Evolutionary conservation across 2,113 vertebrate species (phyloP), one percentile per base, ranked within the genome.

Genomic region (Centropus bengalensis): DNA sequence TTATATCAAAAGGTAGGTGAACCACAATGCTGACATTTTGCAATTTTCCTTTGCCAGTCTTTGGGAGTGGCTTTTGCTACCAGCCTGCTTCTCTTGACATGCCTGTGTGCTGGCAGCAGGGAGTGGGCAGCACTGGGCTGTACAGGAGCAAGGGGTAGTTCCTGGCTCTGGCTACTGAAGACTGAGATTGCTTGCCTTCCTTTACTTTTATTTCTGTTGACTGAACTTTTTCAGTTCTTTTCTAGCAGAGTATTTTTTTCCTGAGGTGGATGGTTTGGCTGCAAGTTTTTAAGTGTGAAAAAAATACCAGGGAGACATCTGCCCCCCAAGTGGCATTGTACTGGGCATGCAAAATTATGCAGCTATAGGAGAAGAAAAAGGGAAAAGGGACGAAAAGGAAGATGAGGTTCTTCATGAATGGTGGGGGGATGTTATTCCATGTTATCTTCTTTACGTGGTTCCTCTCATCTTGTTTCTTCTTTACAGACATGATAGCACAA

Each of bases 251-350:
- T 49, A 26, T 63, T 82, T 87, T 14, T 86, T 79, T 89, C 22
- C 49, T 58, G 58, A 73, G n/a, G 16, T 45, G 42, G n/a, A 21
- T 82, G 27, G 67, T 88, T 86, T 54, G 22, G 5, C 27, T 88
- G 40, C 47, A 10, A 11, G 20, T 30, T 86, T 91, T 68, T 38
- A 58, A 71, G 38, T 16, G 15, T 45, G 45, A 32, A 66, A 75
- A 73, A 83, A 83, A 17, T 14, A 45, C 16, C 8, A 6, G 28
- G 36, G 60, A 84, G 14, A 13, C 40, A 32, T n/a, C 21, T 27
- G 6, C 12, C 22, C 33, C 14, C n/a, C 32, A 44, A 66, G 36
- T 32, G 40, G 38, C 11, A 13, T 71, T 75, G 38, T 0, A 0
- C 6, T 75, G 18, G 33, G 47, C 68, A 52, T 52, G 22, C 36